These are phyloP conservation scores for Orgyia antiqua DNA, from an alignment of 2,888 invertebrate genomes.

Conservation along the genomic window DNA sequence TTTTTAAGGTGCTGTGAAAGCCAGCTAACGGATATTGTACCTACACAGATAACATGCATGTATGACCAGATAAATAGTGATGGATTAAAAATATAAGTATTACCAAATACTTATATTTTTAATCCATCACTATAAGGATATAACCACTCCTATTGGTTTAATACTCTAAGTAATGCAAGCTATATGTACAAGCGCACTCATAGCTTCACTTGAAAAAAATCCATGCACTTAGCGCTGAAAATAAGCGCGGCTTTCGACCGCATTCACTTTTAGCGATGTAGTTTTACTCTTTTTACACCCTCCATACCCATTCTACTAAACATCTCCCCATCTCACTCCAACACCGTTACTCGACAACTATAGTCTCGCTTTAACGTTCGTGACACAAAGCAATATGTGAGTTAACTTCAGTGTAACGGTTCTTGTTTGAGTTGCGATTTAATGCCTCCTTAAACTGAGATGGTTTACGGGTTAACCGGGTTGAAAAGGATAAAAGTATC, in stretches of 20 bases:
- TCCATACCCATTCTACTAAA: slow-evolving; percentile 67
- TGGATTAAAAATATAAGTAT: no score
- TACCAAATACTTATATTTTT: no score
- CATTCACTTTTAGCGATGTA: slow-evolving; percentile 78
- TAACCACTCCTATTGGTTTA: no score
- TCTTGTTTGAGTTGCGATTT: slow-evolving; percentile 78
- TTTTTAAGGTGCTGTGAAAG: no score
- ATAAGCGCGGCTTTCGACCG: slow-evolving; percentile 77
- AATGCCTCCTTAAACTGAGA: slow-evolving; percentile 78
- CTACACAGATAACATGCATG: no score
- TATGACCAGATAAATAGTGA: no score
- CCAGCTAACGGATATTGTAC: no score
- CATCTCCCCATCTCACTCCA: slow-evolving; percentile 59
- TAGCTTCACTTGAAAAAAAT: slow-evolving; percentile 72
- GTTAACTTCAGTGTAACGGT: slow-evolving; percentile 76
- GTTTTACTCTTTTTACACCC: slow-evolving; percentile 77
- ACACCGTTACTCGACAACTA: slow-evolving; percentile 52
- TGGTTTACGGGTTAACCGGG: slow-evolving; percentile 76
- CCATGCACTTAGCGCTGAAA: slow-evolving; percentile 75
- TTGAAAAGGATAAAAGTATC: slow-evolving; percentile 72
- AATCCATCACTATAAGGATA: no score
- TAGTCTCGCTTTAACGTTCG: slow-evolving; percentile 70
- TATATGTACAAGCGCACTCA: slow-evolving; percentile 41
- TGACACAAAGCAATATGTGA: slow-evolving; percentile 79
- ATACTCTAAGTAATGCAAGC: no score